A percentile compares a stretch with the other conserved stretches of the same genome.
phyloP scores from a whole-genome alignment of 2,888 invertebrate genomes.

The Oxytorus armatus region DNA sequence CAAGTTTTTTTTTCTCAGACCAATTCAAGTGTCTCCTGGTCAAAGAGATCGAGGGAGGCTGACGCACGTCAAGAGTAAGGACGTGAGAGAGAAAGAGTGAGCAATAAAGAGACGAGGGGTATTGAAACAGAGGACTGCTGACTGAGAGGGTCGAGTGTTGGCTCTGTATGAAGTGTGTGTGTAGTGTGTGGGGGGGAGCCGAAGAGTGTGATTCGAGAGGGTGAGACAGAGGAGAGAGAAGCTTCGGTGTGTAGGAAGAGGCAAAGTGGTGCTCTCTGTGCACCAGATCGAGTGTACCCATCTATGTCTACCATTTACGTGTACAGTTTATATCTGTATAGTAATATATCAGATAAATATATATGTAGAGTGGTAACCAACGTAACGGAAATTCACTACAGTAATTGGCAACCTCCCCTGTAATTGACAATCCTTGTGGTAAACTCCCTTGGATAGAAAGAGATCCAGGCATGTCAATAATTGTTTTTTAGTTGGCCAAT shows the following conservation, averaged over 20 bases:
- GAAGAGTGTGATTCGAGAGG: conserved; percentile 55
- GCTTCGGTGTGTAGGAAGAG: conserved; percentile 37
- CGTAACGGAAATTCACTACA: background rate
- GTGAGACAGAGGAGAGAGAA: conserved; percentile 53
- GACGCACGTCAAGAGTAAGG: conserved; percentile 1
- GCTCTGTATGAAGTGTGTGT: conserved; percentile 29
- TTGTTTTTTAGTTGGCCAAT: conserved; percentile 1
- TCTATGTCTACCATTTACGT: conserved; percentile 27
- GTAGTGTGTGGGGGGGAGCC: conserved; percentile 24
- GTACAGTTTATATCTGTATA: conserved; percentile 7
- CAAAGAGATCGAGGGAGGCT: conserved; percentile 37
- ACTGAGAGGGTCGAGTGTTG: conserved; percentile 61
- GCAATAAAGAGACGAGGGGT: conserved; percentile 7
- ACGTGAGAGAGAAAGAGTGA: conserved; percentile 7
- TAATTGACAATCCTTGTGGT: background rate
- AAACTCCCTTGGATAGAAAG: background rate
- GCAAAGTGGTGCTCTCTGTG: conserved; percentile 66
- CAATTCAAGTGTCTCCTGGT: conserved; percentile 36
- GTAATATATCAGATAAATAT: background rate
- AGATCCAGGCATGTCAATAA: conserved; percentile 6
- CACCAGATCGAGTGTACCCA: conserved; percentile 54
- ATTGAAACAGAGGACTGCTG: conserved; percentile 53
- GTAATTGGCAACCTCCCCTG: background rate
- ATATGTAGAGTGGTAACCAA: conserved; percentile 9
- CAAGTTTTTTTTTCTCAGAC: conserved; percentile 44